Evolutionary conservation across 1,140 invertebrate genomes (phyloP), one percentile per base, ranked within the genome.

Genomic region (Drosophila lowei): DNA sequence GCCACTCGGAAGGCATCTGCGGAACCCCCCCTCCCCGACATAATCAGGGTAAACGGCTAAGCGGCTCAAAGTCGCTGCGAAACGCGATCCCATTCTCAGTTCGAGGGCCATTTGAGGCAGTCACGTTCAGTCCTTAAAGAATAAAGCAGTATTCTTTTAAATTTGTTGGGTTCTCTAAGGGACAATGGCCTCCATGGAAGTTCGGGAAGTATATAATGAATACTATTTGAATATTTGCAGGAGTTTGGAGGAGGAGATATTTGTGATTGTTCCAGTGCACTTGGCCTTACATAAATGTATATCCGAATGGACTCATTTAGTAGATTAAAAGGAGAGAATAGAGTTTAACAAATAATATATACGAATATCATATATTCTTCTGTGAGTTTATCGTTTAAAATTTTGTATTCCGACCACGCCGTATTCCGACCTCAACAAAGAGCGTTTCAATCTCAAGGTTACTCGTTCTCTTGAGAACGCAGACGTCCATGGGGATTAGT

Each of bases 391-490:
- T 2, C 64, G 77, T 85, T 81, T 67, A 71, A 48, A 79, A 67
- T 72, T 52, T 41, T 72, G 53, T 86, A 85, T 85, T 86, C 83
- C 77, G 77, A 75, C 55, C 62, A 83, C 73, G 70, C n/a, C n/a
- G n/a, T n/a, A n/a, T n/a, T n/a, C n/a, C n/a, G n/a, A n/a, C 81
- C 64, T 62, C 77, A 48, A 58, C 46, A 72, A 63, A 62, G 61
- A 70, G 63, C 34, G 68, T 47, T 16, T 55, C 42, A 72, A 90
- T 74, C 66, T 81, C 84, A 90, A 81, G 80, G 91, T 96, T 98
- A 99, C 94, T 99, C 98, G 92, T 98, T 98, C 93, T 99, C 99
- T 93, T 99, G 98, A 80, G 97, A 98, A 85, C 98, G 95, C 77
- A 99, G 94, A 79, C 98, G 95, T 80, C 98, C 98, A 91, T 98